Evolutionary conservation across 1,140 invertebrate genomes (phyloP).

Genomic region (Drosophila athabasca): DNA sequence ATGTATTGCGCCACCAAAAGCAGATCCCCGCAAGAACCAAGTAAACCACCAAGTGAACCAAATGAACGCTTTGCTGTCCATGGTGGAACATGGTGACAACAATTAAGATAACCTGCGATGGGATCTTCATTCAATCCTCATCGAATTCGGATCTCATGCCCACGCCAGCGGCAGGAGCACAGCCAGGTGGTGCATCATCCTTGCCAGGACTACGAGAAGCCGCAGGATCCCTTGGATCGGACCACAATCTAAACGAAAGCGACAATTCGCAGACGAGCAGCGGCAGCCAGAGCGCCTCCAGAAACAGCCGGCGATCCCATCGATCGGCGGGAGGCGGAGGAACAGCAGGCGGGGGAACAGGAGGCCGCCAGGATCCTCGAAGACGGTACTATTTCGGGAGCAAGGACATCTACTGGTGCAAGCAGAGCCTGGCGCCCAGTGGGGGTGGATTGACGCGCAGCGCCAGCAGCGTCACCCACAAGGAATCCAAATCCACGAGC

Average conservation of each 20-base stretch:
- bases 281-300: conserved; percentile 49
- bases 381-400: conserved; percentile 71
- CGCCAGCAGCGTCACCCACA: conserved; percentile 61
- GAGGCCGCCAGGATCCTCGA: conserved; percentile 44
- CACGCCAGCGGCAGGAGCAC: conserved; percentile 20
- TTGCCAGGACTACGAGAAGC: neutral
- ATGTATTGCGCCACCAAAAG: conserved; percentile 8
- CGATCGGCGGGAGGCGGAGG: neutral
- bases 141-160: conserved; percentile 76
- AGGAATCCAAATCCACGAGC: conserved; percentile 37
- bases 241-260: conserved; percentile 46
- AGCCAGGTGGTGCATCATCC: conserved; percentile 9
- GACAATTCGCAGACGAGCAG: conserved; percentile 71
- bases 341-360: neutral
- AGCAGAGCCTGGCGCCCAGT: conserved; percentile 54
- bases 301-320: conserved; percentile 34
- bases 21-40: neutral
- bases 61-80: conserved; percentile 33
- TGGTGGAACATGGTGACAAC: conserved; percentile 80
- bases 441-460: conserved; percentile 47
- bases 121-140: conserved; percentile 79
- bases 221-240: too few species aligned
- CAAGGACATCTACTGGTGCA: conserved; percentile 80
- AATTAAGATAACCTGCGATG: conserved; percentile 83
- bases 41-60: neutral